Evolutionary conservation across 2,888 invertebrate genomes (phyloP).

Genomic region (Cheilosia soror): DNA sequence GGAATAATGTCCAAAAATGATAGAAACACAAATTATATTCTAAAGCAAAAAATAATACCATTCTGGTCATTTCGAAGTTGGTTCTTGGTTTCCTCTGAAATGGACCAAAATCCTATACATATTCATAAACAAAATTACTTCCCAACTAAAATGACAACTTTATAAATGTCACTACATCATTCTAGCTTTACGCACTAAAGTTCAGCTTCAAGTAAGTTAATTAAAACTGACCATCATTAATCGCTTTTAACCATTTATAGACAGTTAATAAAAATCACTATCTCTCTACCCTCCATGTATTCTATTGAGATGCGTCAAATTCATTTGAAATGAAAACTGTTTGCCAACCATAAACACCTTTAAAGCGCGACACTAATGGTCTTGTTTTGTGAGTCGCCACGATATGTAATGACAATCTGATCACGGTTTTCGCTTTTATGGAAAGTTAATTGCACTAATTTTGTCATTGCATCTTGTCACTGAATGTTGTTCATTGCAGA

Average conservation of each 20-base stretch:
- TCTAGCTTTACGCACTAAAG: not conserved
- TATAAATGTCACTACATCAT: not conserved
- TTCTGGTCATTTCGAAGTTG: too few species aligned
- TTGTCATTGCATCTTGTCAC: conserved; percentile 50
- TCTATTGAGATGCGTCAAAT: conserved; percentile 19
- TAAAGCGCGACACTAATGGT: conserved; percentile 17
- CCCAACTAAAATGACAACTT: not conserved
- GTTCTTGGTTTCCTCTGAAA: too few species aligned
- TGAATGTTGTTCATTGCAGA: conserved; percentile 9
- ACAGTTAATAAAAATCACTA: not conserved
- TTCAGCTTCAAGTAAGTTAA: conserved; percentile 2
- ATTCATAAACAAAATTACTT: too few species aligned
- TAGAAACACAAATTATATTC: too few species aligned
- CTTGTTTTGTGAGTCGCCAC: not conserved
- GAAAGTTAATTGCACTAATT: conserved; percentile 60
- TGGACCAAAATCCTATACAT: too few species aligned
- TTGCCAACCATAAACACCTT: conserved; percentile 24
- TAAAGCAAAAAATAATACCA: too few species aligned
- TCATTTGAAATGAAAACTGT: conserved; percentile 39
- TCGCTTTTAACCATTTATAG: conserved; percentile 24
- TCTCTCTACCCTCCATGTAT: not conserved
- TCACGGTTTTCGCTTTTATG: conserved; percentile 32
- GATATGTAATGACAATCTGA: conserved; percentile 26
- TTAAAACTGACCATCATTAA: conserved; percentile 38
- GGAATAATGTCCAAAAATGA: too few species aligned